phyloP scores from a whole-genome alignment of 2,888 invertebrate species.

The Clitarchus hookeri region DNA sequence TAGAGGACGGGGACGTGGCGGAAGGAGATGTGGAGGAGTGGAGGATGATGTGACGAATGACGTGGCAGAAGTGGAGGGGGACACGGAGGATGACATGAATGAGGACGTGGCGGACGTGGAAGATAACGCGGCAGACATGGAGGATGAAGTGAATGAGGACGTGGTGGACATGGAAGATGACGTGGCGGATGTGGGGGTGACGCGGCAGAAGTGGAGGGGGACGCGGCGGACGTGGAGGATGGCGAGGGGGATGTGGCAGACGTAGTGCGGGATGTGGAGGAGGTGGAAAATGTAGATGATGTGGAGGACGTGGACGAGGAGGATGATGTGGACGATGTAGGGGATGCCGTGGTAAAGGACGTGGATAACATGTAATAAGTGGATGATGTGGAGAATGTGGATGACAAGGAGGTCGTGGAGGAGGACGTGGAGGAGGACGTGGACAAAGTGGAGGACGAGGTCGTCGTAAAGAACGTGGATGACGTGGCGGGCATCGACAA shows the following conservation, averaged over 20 bases:
- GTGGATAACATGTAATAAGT: background rate
- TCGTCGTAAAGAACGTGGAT: background rate
- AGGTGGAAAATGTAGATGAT: too few species aligned
- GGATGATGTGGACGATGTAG: background rate
- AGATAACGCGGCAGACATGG: background rate
- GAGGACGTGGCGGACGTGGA: too few species aligned
- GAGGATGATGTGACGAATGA: too few species aligned
- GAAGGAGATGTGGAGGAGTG: background rate
- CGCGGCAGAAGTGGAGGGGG: too few species aligned
- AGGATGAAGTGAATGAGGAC: background rate
- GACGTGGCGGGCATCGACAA: background rate
- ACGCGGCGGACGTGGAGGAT: too few species aligned
- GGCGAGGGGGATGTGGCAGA: too few species aligned
- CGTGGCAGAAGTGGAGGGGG: too few species aligned
- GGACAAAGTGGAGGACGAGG: background rate
- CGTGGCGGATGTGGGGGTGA: background rate
- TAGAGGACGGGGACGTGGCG: background rate
- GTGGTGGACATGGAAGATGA: too few species aligned
- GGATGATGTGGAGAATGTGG: too few species aligned
- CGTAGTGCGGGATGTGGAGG: too few species aligned
- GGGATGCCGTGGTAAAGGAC: background rate
- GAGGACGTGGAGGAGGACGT: background rate
- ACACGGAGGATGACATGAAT: too few species aligned
- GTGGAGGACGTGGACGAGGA: too few species aligned
- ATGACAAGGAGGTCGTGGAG: background rate